Evolutionary conservation across 2,888 invertebrate species (phyloP).

Genomic region (Caenorhabditis zanzibari): DNA sequence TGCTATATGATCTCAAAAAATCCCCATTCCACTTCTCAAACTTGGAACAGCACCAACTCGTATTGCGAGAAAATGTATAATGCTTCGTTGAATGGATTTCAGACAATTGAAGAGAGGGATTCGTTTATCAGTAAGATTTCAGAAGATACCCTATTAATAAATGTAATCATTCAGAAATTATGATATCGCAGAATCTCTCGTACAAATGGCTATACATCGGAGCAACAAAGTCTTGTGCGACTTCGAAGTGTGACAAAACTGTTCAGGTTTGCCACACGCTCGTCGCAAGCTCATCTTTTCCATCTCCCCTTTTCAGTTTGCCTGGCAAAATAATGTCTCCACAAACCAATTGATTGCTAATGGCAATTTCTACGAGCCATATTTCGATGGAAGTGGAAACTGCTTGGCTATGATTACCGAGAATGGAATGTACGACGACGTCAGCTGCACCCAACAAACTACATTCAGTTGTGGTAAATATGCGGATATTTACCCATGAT

Average conservation of each 20-base stretch:
- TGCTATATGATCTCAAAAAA: constrained; percentile 18
- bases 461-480: constrained; percentile 19
- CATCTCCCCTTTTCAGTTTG: not conserved
- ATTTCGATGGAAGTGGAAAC: constrained; percentile 12
- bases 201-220: not conserved
- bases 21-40: not conserved
- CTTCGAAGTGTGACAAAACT: not conserved
- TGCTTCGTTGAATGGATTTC: constrained; percentile 28
- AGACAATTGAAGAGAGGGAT: constrained; percentile 16
- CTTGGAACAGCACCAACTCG: not conserved
- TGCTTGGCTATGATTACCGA: constrained; percentile 6
- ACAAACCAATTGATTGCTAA: constrained; percentile 13
- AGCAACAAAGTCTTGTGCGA: not conserved
- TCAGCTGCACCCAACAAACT: constrained; percentile 9
- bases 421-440: constrained; percentile 16
- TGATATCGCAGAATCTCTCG: not conserved
- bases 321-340: constrained; percentile 9
- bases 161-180: not conserved
- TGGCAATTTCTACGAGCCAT: constrained; percentile 14
- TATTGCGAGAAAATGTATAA: not conserved
- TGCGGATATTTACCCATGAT: constrained; percentile 16
- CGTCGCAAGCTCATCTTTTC: not conserved
- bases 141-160: not conserved
- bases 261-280: not conserved
- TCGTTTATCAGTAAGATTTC: constrained; percentile 2